Base-by-base conservation (phyloP, 2,888 invertebrate genomes). In the Rhaphigaster nebulosa region DNA sequence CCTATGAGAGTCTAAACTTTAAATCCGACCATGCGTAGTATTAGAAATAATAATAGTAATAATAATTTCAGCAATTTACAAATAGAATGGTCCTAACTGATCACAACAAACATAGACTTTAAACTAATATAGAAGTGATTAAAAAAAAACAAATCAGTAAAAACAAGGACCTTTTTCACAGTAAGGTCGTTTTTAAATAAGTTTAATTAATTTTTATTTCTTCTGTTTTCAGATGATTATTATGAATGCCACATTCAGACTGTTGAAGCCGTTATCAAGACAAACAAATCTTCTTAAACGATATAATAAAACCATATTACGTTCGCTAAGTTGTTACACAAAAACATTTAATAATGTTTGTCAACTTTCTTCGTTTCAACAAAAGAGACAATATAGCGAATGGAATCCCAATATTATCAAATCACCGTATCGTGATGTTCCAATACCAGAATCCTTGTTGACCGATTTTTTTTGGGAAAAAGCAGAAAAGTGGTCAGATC, bases 391-490 rank as follows among this genome's bases (percentile, higher is more conserved):
- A 0, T 76, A 89, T 18, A 70, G 87, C 41, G 88, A 88, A 60
- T 80, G 80, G 60, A 87, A 87, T 13, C 88, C 91, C 4, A 91
- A 91, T 87, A 90, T 92, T 23, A 91, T 92, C 23, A 91, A 87
- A 84, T 92, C 92, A 5, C 92, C 92, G 0, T 92, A 91, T 54
- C 91, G 91, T 1, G 92, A 92, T 87, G 89, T 92, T 20, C 90
- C 90, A 4, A 90, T 92, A 23, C 92, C 92, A 3, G 84, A 91
- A 15, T 15, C 76, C 23, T 89, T 92, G 10, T 92, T 97, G 94
- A 94, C 95, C 90, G 95, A 96, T 92, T 95, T 95, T 92, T 94
- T 96, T 8, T 96, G 96, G 96, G 94, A 94, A 92, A 94, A 96
- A 93, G 93, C 96, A 89, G 95, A 95, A 38, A 95, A 94, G 93